Base-by-base conservation (phyloP, 2,797 vertebrate species). In the Champsocephalus gunnari region DNA sequence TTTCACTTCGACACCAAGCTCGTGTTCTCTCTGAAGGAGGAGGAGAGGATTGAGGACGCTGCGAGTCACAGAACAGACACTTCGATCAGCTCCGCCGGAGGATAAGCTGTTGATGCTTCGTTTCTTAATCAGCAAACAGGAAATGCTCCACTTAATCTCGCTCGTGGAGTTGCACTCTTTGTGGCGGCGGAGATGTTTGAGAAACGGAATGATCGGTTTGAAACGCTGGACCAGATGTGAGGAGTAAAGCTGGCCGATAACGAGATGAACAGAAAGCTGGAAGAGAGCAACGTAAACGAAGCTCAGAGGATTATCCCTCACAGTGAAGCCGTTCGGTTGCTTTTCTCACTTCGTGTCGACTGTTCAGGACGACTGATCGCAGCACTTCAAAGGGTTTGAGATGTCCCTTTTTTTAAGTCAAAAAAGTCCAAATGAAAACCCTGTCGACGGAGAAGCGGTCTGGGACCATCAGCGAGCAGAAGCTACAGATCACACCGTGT, bases 81-180 rank as follows among this genome's bases (percentile, higher is more conserved):
- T 50, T 57, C 49, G 32, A 68, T 69, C 55, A 34, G 63, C 69
- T 70, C 70, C 17, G 54, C 56, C 16, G 1, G 17, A 60, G 49
- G 55, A 73, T n/a, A n/a, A n/a, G n/a, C n/a, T n/a, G n/a, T n/a
- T n/a, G n/a, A n/a, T 68, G 74, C 50, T 59, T 71, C 65, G 54
- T 80, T 80, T 72, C 50, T n/a, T n/a, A 84, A 86, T 86, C 86
- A 74, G n/a, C 2, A 32, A 47, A 62, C 51, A 45, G 11, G 1
- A n/a, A 16, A 48, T 2, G 12, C 69, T 73, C 28, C 48, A 12
- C 66, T 67, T 88, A 84, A 90, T 87, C 82, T 69, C 6, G 12
- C 47, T 24, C 8, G 57, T 54, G 0, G 19, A 58, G 80, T 71
- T 83, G 77, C n/a, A 67, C 80, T 71, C 68, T 89, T 76, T 9